Percentiles rank a stretch among this genome's conserved stretches.
These are phyloP conservation scores for Rhynchophorus ferrugineus DNA, from an alignment of 1,140 invertebrate species.

Conservation along the genomic window DNA sequence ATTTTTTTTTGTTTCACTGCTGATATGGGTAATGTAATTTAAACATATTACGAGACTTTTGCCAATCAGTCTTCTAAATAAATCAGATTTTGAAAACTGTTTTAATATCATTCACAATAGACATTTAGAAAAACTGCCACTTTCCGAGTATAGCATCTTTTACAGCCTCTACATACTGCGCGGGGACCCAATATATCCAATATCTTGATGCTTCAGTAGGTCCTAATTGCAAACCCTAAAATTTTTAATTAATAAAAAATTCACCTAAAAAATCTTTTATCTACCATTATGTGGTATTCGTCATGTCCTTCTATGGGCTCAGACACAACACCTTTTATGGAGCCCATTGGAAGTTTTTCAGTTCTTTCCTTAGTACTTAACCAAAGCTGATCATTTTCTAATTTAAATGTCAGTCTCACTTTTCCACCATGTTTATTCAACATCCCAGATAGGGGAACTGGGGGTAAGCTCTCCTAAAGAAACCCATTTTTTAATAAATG, in stretches of 20 bases:
- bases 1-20: not conserved
- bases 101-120: too few species aligned
- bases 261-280: constrained; percentile 7
- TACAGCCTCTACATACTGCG: constrained; percentile 84
- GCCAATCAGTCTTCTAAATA: not conserved
- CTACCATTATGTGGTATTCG: constrained; percentile 88
- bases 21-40: not conserved
- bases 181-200: constrained; percentile 94
- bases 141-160: constrained; percentile 86
- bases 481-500: not conserved
- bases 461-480: constrained; percentile 68
- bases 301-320: constrained; percentile 87
- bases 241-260: too few species aligned
- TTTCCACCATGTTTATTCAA: constrained; percentile 88
- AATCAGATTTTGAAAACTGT: too few species aligned
- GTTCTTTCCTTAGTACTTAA: constrained; percentile 90
- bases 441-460: constrained; percentile 81
- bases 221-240: constrained; percentile 77
- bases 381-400: constrained; percentile 88
- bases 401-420: constrained; percentile 87
- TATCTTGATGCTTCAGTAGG: constrained; percentile 83
- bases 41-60: not conserved
- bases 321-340: constrained; percentile 74
- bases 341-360: constrained; percentile 86
- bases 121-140: constrained; percentile 72